A percentile compares a stretch with the other conserved stretches of the same genome.
Evolutionary conservation across 2,888 invertebrate genomes (phyloP).

Genomic region (Rutpela maculata): DNA sequence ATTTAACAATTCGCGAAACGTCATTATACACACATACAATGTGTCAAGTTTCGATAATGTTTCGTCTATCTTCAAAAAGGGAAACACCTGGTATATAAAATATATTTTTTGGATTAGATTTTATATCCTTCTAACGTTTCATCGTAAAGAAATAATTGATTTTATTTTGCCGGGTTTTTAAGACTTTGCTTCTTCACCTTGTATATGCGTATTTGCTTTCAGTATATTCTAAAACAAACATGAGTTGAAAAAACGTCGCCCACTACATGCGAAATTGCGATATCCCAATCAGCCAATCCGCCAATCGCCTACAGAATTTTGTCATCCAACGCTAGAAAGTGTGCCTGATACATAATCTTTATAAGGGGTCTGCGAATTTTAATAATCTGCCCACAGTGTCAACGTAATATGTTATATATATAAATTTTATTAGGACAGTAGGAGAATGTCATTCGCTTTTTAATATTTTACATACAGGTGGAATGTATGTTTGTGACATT

Average conservation of each 20-base stretch:
- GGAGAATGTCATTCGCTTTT: constrained; percentile 16
- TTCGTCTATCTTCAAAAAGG: no score
- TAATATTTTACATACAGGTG: constrained; percentile 10
- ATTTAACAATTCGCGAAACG: no score
- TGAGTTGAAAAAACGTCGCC: constrained; percentile 28
- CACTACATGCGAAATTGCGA: constrained; percentile 27
- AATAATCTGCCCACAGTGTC: constrained; percentile 49
- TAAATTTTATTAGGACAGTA: constrained; percentile 20
- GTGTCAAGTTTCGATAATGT: no score
- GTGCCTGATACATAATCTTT: constrained; percentile 56
- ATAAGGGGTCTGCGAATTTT: constrained; percentile 59
- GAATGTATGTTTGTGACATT: background rate
- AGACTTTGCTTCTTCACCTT: background rate
- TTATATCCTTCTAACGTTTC: no score
- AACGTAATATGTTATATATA: constrained; percentile 22
- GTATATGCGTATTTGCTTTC: background rate
- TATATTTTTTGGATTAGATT: no score
- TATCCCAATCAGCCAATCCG: constrained; percentile 30
- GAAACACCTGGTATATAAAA: no score
- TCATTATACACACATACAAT: no score
- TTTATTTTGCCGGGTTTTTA: no score
- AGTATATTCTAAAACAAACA: constrained; percentile 18
- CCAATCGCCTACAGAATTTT: constrained; percentile 29
- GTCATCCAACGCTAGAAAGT: constrained; percentile 57
- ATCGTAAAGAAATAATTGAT: no score